Base-by-base conservation (phyloP, 2,888 invertebrate species). In the Drosophila greeni region DNA sequence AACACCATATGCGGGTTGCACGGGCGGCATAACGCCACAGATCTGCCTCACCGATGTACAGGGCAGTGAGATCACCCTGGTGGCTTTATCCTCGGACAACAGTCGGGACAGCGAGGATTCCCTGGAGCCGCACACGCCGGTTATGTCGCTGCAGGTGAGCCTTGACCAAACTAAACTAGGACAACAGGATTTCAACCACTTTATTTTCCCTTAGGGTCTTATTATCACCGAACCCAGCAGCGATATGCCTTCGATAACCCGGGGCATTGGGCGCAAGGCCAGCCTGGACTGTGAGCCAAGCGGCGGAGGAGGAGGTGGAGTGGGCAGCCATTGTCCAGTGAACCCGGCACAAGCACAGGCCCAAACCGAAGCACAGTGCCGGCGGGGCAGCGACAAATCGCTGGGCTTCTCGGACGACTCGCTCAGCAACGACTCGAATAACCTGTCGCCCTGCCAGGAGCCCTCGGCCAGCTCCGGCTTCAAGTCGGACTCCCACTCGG, bases 11-110 rank as follows among this genome's bases (percentile, higher is more conserved):
- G 85, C 69, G 57, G 87, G 72, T 85, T 88, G 90, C 86, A 14
- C 84, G 8, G 80, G 86, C 26, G 84, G 87, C 36, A 74, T 85
- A 2, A 80, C 76, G 24, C 74, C 97, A 0, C 96, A 96, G 88
- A 97, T 97, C 66, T 97, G 96, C 76, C 91, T 97, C 11, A 97
- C 97, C 0, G 97, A 97, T 86, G 96, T 97, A 54, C 91, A 95
- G 55, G 97, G 97, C 1, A 95, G 94, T 7, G 95, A 95, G 88
- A 92, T 95, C 0, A 95, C 95, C 0, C 85, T 95, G 3, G 93
- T 95, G 0, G 94, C 94, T 0, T 90, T 92, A 56, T 92, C 92
- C 3, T 94, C 94, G 0, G 94, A 94, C 0, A 94, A 94, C 0
- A 94, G 94, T 0, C 92, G 92, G 68, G 93, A 93, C 66, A 92